Evolutionary conservation across 2,888 invertebrate genomes (phyloP), one percentile per base, ranked within the genome.

Genomic region (Drosophila siamana): DNA sequence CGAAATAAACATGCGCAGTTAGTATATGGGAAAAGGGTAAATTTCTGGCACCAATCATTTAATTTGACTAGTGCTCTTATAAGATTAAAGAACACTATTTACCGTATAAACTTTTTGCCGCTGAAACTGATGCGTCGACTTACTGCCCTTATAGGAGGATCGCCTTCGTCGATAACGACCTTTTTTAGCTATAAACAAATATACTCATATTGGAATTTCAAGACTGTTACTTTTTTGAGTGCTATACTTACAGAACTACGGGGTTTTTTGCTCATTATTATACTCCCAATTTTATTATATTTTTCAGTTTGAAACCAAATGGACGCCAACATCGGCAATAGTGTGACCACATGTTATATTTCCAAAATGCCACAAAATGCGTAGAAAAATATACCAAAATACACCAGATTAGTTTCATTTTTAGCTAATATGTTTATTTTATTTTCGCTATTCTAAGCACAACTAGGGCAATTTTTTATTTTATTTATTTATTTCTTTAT

Each of bases 51-150:
- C 26, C 7, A 5, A 6, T 26, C 11, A 2, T 30, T 30, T 30
- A 11, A 9, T 30, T 11, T 3, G 3, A 30, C 1, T 11, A 0
- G 1, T 11, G 11, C 11, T 30, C 11, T 30, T 30, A 30, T 30
- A 30, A n/a, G 33, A 11, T 33, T 33, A 7, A 16, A 33, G 1
- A 9, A 26, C 4, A 22, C 8, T 40, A n/a, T 47, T 24, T 65
- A 84, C 83, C 85, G 50, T 13, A 86, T 72, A 22, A 68, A 79
- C 30, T 86, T 86, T 22, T 83, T 87, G 13, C 74, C 88, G 46
- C 83, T 80, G 33, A 86, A 86, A 65, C 85, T 86, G 43, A 86
- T 88, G 50, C 85, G 88, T 55, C 86, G 77, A 60, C 51, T 77
- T 26, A 48, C 16, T 7, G 13, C 9, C 13, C 11, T 33, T 4